phyloP scores from a whole-genome alignment of 2,888 invertebrate genomes.

The Patella pellucida region DNA sequence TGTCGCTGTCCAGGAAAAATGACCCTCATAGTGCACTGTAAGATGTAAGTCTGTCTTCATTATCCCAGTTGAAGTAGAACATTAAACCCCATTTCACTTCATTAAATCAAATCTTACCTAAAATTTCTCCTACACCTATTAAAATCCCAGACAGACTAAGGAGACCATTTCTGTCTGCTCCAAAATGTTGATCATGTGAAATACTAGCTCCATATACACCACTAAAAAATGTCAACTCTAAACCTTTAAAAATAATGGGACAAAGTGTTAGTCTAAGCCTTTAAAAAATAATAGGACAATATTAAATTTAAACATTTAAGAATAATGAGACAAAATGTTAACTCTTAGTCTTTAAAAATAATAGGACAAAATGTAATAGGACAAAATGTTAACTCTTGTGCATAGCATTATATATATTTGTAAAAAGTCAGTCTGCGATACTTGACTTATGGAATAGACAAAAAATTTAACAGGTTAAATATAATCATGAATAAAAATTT shows the following conservation, averaged over 20 bases:
- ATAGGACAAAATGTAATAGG: no score
- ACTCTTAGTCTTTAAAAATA: neutral
- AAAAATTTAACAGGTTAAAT: no score
- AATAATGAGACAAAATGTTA: neutral
- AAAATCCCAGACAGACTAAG: conserved; percentile 95
- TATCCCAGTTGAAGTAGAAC: no score
- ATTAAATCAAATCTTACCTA: conserved; percentile 76
- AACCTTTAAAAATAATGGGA: conserved; percentile 75
- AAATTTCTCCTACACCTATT: conserved; percentile 93
- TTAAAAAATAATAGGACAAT: neutral
- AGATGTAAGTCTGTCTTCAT: no score
- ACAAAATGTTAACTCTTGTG: no score
- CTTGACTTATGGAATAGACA: no score
- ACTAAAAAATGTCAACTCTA: conserved; percentile 94
- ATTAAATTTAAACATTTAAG: neutral
- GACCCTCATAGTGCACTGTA: no score
- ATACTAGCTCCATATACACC: conserved; percentile 95
- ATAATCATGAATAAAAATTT: no score
- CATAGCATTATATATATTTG: no score
- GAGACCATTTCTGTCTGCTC: conserved; percentile 82
- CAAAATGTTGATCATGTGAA: conserved; percentile 86
- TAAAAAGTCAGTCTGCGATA: no score
- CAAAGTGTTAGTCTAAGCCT: neutral
- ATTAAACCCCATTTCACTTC: no score
- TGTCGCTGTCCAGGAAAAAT: no score